Conservation (phyloP, 2,113 vertebrate genomes). For the Polyodon spathula region DNA sequence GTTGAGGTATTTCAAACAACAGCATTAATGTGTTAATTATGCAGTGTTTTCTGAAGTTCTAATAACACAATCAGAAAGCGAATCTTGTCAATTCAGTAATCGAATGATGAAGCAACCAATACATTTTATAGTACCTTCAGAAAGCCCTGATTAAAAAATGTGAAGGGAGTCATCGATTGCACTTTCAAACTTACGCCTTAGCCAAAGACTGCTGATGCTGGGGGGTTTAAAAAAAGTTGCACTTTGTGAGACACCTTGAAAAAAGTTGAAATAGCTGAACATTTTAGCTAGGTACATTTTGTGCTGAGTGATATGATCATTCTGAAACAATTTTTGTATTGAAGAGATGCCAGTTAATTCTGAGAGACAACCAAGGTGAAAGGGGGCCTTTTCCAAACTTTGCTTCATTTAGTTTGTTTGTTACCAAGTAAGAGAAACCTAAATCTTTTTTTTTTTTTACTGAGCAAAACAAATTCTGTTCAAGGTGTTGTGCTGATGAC, state of each 20-base stretch:
- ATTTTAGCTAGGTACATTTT: slow-evolving; percentile 14
- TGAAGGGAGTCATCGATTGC: slow-evolving; percentile 14
- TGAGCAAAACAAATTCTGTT: too few relatives aligned
- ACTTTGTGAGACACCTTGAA: slow-evolving; percentile 54
- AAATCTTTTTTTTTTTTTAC: too few relatives aligned
- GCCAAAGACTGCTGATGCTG: slow-evolving; percentile 42
- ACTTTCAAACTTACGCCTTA: slow-evolving; percentile 4
- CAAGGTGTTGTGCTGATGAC: too few relatives aligned
- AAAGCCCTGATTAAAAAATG: background rate
- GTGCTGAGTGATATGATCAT: slow-evolving; percentile 19
- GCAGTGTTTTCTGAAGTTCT: slow-evolving; percentile 29
- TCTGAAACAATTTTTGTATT: too few relatives aligned
- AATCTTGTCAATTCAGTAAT: too few relatives aligned
- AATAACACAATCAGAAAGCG: slow-evolving; percentile 15
- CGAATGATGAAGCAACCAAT: too few relatives aligned
- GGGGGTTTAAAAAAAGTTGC: slow-evolving; percentile 56
- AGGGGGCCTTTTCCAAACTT: too few relatives aligned
- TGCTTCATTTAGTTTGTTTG: too few relatives aligned
- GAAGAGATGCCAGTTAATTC: too few relatives aligned
- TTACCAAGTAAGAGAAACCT: too few relatives aligned
- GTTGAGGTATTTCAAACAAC: slow-evolving; percentile 62
- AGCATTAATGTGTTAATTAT: slow-evolving; percentile 46
- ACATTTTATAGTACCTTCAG: too few relatives aligned
- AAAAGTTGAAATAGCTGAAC: slow-evolving; percentile 49
- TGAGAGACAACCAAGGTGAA: too few relatives aligned